These are phyloP conservation scores for Dermatophagoides farinae DNA, from an alignment of 1,140 invertebrate species.

Conservation along the genomic window DNA sequence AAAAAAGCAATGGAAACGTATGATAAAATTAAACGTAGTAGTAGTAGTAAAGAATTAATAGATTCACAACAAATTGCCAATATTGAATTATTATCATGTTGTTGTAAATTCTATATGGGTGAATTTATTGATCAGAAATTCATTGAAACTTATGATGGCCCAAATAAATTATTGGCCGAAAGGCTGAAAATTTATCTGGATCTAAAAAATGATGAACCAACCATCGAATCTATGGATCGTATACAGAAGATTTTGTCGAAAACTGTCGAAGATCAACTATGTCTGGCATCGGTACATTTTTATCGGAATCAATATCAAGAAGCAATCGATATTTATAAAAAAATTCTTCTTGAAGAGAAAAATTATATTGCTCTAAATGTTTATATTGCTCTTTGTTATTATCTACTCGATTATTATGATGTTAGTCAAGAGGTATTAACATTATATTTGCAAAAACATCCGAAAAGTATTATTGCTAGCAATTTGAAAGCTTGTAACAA, in stretches of 20 bases:
- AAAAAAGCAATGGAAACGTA: slow-evolving; percentile 56
- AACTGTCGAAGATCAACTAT: slow-evolving; percentile 79
- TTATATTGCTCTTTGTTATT: slow-evolving; percentile 91
- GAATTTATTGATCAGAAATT: slow-evolving; percentile 45
- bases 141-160: slow-evolving; percentile 27
- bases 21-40: slow-evolving; percentile 24
- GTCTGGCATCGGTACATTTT: slow-evolving; percentile 87
- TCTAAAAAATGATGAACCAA: slow-evolving; percentile 66
- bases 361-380: slow-evolving; percentile 84
- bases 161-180: slow-evolving; percentile 31
- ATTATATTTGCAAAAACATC: slow-evolving; percentile 73
- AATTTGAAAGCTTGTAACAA: slow-evolving; percentile 83
- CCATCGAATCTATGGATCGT: slow-evolving; percentile 53
- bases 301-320: slow-evolving; percentile 88
- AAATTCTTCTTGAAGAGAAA: slow-evolving; percentile 75
- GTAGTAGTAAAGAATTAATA: neutral
- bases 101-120: slow-evolving; percentile 86
- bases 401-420: slow-evolving; percentile 69
- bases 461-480: slow-evolving; percentile 79
- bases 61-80: neutral
- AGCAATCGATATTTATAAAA: slow-evolving; percentile 96
- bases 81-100: slow-evolving; percentile 52
- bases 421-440: slow-evolving; percentile 76
- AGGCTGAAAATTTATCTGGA: slow-evolving; percentile 76
- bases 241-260: slow-evolving; percentile 58